Conservation (phyloP, 2,888 invertebrate species). For the Himalopsyche kuldschensis region DNA sequence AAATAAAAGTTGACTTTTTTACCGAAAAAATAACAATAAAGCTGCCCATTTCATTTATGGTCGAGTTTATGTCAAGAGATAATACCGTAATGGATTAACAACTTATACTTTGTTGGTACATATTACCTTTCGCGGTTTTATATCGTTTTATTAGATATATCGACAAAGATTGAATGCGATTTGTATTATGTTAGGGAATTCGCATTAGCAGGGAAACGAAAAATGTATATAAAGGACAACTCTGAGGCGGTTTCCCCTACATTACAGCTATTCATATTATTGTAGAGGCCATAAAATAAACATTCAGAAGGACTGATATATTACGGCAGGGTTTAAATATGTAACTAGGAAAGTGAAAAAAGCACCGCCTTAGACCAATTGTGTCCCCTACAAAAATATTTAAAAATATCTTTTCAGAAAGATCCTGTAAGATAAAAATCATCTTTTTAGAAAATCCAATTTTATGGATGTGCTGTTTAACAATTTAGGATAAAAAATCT, state of each 20-base stretch:
- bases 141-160: background rate
- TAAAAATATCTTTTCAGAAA: too few relatives aligned
- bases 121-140: background rate
- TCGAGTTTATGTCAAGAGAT: conserved; percentile 23
- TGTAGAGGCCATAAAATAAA: conserved; percentile 21
- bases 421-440: too few relatives aligned
- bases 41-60: conserved; percentile 23
- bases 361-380: background rate
- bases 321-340: conserved; percentile 14
- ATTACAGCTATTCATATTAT: conserved; percentile 19
- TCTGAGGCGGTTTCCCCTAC: conserved; percentile 1
- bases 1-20: background rate
- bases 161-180: background rate
- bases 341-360: background rate
- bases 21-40: conserved; percentile 14
- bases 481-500: too few relatives aligned
- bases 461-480: too few relatives aligned
- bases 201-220: background rate
- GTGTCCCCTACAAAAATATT: background rate
- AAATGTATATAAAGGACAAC: conserved; percentile 13
- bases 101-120: conserved; percentile 9
- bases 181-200: background rate
- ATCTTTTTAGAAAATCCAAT: too few relatives aligned
- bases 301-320: conserved; percentile 15
- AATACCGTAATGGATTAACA: conserved; percentile 28